Conservation (phyloP, 2,113 vertebrate genomes). For the Felis chaus region DNA sequence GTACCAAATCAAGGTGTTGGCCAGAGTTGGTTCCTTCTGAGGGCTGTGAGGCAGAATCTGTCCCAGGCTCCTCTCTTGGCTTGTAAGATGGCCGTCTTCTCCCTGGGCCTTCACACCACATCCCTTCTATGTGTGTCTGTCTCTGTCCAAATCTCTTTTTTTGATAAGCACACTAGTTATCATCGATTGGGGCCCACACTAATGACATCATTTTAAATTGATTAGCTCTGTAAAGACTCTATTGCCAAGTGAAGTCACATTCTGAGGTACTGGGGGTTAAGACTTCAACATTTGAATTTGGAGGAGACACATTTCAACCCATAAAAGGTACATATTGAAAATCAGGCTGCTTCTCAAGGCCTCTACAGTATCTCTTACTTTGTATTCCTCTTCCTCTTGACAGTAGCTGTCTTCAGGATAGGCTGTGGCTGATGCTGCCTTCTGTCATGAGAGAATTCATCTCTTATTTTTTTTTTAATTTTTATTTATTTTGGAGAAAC, state of each 20-base stretch:
- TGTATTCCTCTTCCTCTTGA: not conserved
- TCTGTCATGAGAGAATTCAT: not conserved
- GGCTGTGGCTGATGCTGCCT: not conserved
- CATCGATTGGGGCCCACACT: not conserved
- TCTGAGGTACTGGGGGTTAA: not conserved
- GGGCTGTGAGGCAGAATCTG: not conserved
- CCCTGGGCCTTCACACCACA: not conserved
- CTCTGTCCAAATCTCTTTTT: not conserved
- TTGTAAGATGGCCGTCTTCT: not conserved
- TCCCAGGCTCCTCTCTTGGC: not conserved
- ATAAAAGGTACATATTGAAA: not conserved
- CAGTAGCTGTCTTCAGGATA: not conserved
- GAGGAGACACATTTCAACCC: not conserved
- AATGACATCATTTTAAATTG: not conserved
- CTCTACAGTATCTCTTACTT: not conserved
- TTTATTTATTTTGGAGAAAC: too few species aligned
- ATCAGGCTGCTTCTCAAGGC: not conserved
- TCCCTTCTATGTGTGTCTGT: not conserved
- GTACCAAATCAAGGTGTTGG: constrained; percentile 7
- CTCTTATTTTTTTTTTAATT: too few species aligned
- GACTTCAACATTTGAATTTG: not conserved
- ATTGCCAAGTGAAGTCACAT: not conserved
- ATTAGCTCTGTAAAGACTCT: not conserved
- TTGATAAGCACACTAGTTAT: not conserved
- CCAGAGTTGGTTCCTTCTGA: not conserved